These are phyloP conservation scores for Artibeus jamaicensis DNA, from an alignment of 2,797 vertebrate genomes.

Conservation along the genomic window DNA sequence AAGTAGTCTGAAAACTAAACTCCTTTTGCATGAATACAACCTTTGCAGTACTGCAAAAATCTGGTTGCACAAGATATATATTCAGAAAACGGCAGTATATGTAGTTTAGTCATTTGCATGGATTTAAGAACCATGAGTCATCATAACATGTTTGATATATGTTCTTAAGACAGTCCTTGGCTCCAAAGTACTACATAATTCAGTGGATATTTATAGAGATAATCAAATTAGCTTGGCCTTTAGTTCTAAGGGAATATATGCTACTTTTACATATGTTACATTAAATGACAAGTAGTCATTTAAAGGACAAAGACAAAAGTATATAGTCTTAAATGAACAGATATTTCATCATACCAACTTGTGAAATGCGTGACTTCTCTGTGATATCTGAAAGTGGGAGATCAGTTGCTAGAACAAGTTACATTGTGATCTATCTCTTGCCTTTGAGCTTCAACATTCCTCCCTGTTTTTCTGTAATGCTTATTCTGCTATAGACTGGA, in stretches of 20 bases:
- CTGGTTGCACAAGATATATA: neutral
- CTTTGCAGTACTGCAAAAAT: neutral
- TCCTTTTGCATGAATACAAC: slow-evolving; percentile 17
- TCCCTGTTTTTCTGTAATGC: slow-evolving; percentile 72
- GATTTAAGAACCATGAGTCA: neutral
- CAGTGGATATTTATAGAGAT: neutral
- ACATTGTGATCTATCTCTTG: slow-evolving; percentile 64
- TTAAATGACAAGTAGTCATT: neutral
- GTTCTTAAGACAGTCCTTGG: neutral
- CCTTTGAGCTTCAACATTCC: slow-evolving; percentile 63
- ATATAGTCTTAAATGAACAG: neutral
- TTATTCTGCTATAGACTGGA: slow-evolving; percentile 90
- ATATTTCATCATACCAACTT: slow-evolving; percentile 4
- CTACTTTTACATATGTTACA: neutral
- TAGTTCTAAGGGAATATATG: slow-evolving; percentile 27
- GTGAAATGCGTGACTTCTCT: slow-evolving; percentile 36
- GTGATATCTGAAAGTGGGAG: slow-evolving; percentile 20
- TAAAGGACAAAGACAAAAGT: slow-evolving; percentile 17
- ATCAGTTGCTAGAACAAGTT: slow-evolving; percentile 58
- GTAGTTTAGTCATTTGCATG: neutral
- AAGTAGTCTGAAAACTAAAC: slow-evolving; percentile 44
- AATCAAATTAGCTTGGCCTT: slow-evolving; percentile 20
- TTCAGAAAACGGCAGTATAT: neutral
- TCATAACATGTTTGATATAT: neutral
- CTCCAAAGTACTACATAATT: neutral